Percentiles rank a stretch among this genome's conserved stretches.
Conservation (phyloP, 2,888 invertebrate species). For the Ypsolopha scabrella region DNA sequence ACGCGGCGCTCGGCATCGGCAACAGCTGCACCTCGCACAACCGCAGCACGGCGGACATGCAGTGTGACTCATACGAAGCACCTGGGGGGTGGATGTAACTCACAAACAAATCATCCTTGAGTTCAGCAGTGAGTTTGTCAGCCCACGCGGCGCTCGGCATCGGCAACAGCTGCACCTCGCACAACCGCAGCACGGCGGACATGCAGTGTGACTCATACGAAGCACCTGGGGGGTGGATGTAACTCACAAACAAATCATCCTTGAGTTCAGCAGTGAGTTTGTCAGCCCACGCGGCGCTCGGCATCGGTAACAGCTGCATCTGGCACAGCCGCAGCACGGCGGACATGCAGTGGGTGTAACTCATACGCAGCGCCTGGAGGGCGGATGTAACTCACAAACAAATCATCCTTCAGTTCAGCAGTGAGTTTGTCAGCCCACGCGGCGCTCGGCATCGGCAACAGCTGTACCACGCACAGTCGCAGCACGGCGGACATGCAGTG, state of each 20-base stretch:
- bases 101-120: conserved; percentile 75
- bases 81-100: too few relatives aligned
- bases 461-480: conserved; percentile 71
- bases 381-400: conserved; percentile 75
- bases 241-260: conserved; percentile 72
- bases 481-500: conserved; percentile 75
- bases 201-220: conserved; percentile 73
- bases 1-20: conserved; percentile 72
- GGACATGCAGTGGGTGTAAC: conserved; percentile 76
- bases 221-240: conserved; percentile 41
- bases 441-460: conserved; percentile 73
- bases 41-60: conserved; percentile 73
- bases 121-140: conserved; percentile 66
- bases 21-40: conserved; percentile 73
- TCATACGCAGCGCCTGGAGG: too few relatives aligned
- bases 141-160: conserved; percentile 75
- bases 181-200: conserved; percentile 74
- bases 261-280: conserved; percentile 71
- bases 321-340: conserved; percentile 75
- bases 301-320: conserved; percentile 71
- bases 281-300: conserved; percentile 74
- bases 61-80: too few relatives aligned
- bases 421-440: conserved; percentile 75
- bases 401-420: conserved; percentile 69
- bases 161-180: conserved; percentile 74